phyloP scores from a whole-genome alignment of 2,888 invertebrate genomes.

The Macrosiphum euphorbiae region DNA sequence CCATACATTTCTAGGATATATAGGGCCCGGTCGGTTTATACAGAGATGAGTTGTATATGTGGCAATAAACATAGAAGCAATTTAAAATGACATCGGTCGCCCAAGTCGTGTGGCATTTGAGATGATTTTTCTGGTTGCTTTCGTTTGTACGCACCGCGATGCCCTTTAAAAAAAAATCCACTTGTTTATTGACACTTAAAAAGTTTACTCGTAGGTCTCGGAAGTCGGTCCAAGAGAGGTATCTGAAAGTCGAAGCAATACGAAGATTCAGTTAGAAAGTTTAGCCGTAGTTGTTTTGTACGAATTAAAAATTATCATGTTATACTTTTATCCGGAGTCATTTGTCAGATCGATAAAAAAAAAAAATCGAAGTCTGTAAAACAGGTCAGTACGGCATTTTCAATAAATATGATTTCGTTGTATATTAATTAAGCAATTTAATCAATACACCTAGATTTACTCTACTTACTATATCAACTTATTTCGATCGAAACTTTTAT shows the following conservation, averaged over 20 bases:
- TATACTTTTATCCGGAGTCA: background rate
- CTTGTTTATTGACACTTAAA: background rate
- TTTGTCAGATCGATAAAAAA: background rate
- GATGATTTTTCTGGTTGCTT: background rate
- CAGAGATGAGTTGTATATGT: background rate
- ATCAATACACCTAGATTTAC: no score
- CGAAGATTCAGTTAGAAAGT: background rate
- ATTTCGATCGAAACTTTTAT: background rate
- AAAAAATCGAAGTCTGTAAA: background rate
- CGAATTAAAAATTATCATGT: background rate
- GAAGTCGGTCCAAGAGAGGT: background rate
- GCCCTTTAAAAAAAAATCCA: background rate
- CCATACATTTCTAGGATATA: background rate
- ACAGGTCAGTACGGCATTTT: background rate
- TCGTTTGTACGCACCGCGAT: background rate
- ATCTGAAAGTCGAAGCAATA: background rate
- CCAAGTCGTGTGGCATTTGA: background rate
- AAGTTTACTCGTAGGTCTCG: background rate
- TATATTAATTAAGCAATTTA: no score
- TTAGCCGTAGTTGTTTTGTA: background rate
- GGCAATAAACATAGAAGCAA: background rate
- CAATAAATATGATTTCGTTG: no score
- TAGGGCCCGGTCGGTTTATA: background rate
- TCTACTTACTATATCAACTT: no score
- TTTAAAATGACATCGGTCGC: background rate